These are phyloP conservation scores for Automeris io DNA, from an alignment of 2,888 invertebrate species.

Conservation along the genomic window DNA sequence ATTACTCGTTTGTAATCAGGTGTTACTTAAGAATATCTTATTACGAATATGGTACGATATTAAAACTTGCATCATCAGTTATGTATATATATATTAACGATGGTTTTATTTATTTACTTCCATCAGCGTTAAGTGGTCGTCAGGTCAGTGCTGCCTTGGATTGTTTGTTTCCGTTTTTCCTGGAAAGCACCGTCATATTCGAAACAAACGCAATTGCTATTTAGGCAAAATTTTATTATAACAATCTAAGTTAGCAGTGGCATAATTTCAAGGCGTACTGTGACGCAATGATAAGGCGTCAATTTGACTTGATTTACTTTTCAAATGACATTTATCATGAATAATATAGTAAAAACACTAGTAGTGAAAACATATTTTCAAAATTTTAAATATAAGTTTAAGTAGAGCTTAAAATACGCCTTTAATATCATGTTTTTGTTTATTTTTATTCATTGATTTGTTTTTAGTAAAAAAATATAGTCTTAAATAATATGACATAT, in stretches of 20 bases:
- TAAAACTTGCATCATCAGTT: slow-evolving; percentile 35
- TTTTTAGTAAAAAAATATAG: too few relatives aligned
- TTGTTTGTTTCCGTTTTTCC: slow-evolving; percentile 47
- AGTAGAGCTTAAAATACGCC: too few relatives aligned
- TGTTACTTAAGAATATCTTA: slow-evolving; percentile 12
- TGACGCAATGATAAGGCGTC: background rate
- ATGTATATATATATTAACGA: slow-evolving; percentile 24
- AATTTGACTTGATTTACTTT: slow-evolving; percentile 10
- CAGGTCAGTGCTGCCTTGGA: slow-evolving; percentile 32
- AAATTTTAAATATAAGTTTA: too few relatives aligned
- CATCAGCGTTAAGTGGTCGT: slow-evolving; percentile 32
- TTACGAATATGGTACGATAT: slow-evolving; percentile 30
- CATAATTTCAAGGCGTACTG: slow-evolving; percentile 4
- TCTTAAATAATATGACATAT: too few relatives aligned
- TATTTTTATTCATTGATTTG: too few relatives aligned
- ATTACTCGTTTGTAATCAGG: slow-evolving; percentile 5
- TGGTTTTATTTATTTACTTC: slow-evolving; percentile 30
- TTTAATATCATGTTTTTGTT: too few relatives aligned
- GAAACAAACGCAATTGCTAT: slow-evolving; percentile 13
- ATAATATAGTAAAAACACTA: too few relatives aligned
- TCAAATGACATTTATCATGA: too few relatives aligned
- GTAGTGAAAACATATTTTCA: too few relatives aligned
- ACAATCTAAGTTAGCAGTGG: slow-evolving; percentile 16
- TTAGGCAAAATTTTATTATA: slow-evolving; percentile 10
- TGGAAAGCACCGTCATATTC: slow-evolving; percentile 40